These are phyloP conservation scores for Mesodorylaimus sp. DNA, from an alignment of 2,888 invertebrate species.

Conservation along the genomic window DNA sequence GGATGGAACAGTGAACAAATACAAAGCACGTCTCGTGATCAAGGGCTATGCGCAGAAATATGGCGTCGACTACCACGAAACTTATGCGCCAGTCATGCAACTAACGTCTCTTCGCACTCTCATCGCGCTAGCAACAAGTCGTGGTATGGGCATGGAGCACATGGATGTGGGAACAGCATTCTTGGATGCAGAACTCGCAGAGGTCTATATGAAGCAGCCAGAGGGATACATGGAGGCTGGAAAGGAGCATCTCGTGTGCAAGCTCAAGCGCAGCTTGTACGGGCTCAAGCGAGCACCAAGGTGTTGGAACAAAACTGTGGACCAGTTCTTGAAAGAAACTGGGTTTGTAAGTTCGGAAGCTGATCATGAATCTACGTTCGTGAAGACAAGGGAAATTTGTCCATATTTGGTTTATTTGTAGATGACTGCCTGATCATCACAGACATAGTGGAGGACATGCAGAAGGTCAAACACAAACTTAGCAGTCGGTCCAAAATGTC, in stretches of 20 bases:
- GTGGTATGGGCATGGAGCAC: constrained; percentile 14
- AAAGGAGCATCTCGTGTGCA: constrained; percentile 13
- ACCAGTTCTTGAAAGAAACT: constrained; percentile 8
- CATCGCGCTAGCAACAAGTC: constrained; percentile 12
- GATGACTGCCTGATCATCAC: no score
- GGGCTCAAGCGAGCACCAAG: constrained; percentile 13
- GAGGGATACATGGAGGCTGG: constrained; percentile 13
- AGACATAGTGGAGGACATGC: no score
- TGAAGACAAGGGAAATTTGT: no score
- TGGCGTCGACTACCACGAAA: constrained; percentile 17
- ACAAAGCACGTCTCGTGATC: constrained; percentile 16
- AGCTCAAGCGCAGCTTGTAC: constrained; percentile 15
- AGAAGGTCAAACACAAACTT: no score
- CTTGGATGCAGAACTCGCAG: constrained; percentile 15
- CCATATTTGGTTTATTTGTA: no score
- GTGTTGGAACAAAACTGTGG: constrained; percentile 15
- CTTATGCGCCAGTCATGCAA: constrained; percentile 15
- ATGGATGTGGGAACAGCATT: constrained; percentile 17
- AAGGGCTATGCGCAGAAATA: constrained; percentile 15
- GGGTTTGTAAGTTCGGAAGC: constrained; percentile 8
- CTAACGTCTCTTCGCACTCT: constrained; percentile 14
- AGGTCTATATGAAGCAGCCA: constrained; percentile 16
- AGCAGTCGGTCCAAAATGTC: no score
- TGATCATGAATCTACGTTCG: no score
- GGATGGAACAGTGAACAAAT: constrained; percentile 14